Conservation (phyloP, 2,797 vertebrate genomes). For the Gadopsis bispinosus region DNA sequence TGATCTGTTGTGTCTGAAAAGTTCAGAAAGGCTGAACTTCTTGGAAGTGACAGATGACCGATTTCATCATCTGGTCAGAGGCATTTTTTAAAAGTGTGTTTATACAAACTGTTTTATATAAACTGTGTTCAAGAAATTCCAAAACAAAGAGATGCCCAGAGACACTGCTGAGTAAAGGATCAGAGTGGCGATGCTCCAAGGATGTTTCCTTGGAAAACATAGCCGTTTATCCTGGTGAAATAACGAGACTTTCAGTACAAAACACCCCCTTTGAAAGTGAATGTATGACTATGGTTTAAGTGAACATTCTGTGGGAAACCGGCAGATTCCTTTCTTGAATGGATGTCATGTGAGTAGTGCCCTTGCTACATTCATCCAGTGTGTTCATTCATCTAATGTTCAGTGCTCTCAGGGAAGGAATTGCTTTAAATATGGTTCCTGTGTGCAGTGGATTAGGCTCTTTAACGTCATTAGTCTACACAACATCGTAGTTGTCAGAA, state of each 20-base stretch:
- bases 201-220: background rate
- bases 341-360: slow-evolving; percentile 48
- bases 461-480: slow-evolving; percentile 36
- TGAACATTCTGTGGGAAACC: background rate
- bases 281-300: background rate
- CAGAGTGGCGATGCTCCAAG: background rate
- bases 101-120: background rate
- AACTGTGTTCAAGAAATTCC: background rate
- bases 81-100: background rate
- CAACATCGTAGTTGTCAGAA: slow-evolving; percentile 24
- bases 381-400: slow-evolving; percentile 36
- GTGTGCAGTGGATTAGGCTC: slow-evolving; percentile 34
- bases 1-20: background rate
- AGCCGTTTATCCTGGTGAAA: background rate
- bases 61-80: background rate
- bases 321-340: slow-evolving; percentile 27
- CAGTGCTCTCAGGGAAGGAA: slow-evolving; percentile 14
- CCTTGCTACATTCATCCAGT: slow-evolving; percentile 27
- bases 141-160: background rate
- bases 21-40: background rate
- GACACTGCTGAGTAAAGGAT: background rate
- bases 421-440: slow-evolving; percentile 30
- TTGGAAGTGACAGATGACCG: background rate
- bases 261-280: background rate
- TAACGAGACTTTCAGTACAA: background rate